These are phyloP conservation scores for Rana temporaria DNA, from an alignment of 2,113 vertebrate genomes.

Conservation along the genomic window DNA sequence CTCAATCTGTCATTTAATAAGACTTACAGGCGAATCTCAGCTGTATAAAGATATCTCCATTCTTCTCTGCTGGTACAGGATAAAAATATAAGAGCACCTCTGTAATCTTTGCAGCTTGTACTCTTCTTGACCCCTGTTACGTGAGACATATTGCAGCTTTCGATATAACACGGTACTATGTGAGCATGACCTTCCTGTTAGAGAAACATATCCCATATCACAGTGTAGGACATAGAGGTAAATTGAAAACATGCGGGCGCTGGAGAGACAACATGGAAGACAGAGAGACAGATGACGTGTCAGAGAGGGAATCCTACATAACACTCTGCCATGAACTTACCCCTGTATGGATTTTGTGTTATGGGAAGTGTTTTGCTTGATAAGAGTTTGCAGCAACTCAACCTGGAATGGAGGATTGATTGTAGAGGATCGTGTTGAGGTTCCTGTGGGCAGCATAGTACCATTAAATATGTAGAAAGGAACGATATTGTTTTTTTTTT, in stretches of 20 bases:
- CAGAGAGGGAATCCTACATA: not conserved
- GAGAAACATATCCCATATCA: slow-evolving; percentile 6
- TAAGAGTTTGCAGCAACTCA: too few species aligned
- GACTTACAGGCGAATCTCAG: too few species aligned
- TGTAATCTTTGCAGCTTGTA: not conserved
- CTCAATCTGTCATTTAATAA: too few species aligned
- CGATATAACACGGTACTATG: not conserved
- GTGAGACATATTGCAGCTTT: not conserved
- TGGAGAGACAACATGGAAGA: slow-evolving; percentile 10
- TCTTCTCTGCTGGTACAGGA: too few species aligned
- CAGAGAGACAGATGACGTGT: not conserved
- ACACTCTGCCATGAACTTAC: not conserved
- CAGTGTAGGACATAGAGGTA: not conserved
- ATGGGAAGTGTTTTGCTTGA: slow-evolving; percentile 4
- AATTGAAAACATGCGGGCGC: slow-evolving; percentile 45
- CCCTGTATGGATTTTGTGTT: not conserved
- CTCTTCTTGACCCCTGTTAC: slow-evolving; percentile 1
- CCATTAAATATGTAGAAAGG: too few species aligned
- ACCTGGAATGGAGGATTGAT: too few species aligned
- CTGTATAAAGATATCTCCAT: too few species aligned
- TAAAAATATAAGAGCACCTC: not conserved
- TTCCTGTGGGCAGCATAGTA: too few species aligned
- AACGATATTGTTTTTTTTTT: too few species aligned
- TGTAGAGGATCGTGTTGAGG: too few species aligned
- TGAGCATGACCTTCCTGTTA: not conserved